These are phyloP conservation scores for Sinodicranocentrus sp. DNA, from an alignment of 2,888 invertebrate species.

Conservation along the genomic window DNA sequence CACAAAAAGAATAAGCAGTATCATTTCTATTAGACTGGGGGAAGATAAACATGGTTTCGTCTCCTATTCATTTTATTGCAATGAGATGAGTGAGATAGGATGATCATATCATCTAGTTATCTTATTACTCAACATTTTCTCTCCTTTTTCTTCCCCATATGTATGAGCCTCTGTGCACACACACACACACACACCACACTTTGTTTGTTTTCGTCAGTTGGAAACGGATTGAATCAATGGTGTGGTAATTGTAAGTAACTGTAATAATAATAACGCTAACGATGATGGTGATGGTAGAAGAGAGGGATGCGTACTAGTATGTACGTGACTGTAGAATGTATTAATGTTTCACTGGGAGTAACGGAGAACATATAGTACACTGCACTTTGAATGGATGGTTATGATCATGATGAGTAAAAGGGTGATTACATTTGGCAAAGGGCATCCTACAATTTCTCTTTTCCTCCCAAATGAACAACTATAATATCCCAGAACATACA, in stretches of 20 bases:
- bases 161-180: too few relatives aligned
- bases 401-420: constrained; percentile 26
- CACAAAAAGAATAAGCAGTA: too few relatives aligned
- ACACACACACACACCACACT: not conserved
- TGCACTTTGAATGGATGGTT: constrained; percentile 26
- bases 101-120: constrained; percentile 5
- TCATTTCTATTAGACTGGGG: too few relatives aligned
- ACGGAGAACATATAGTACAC: not conserved
- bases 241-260: constrained; percentile 27
- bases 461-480: not conserved
- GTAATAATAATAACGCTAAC: constrained; percentile 21
- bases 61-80: constrained; percentile 1
- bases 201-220: not conserved
- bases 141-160: not conserved
- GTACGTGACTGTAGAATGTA: not conserved
- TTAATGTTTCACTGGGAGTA: not conserved
- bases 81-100: constrained; percentile 7
- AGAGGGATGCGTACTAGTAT: not conserved
- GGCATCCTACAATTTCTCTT: constrained; percentile 6
- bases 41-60: not conserved
- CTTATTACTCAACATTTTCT: constrained; percentile 6
- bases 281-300: constrained; percentile 3
- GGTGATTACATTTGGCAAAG: constrained; percentile 26
- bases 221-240: constrained; percentile 22
- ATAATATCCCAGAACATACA: not conserved